phyloP scores from a whole-genome alignment of 2,888 invertebrate species.

The Drosophila kambysellisi region DNA sequence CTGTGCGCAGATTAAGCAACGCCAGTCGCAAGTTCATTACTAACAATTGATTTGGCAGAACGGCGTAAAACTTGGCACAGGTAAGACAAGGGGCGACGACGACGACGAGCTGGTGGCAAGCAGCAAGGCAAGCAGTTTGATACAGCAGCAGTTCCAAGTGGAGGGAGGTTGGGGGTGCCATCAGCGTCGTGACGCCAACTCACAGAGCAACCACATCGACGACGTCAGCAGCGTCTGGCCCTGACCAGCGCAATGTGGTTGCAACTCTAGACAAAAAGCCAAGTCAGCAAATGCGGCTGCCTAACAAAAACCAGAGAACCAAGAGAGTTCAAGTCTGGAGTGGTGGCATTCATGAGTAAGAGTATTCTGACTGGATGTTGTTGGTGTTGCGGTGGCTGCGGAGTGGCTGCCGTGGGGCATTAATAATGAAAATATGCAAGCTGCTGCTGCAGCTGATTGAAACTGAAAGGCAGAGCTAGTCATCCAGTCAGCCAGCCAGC shows the following conservation, averaged over 20 bases:
- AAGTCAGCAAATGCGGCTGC: constrained; percentile 76
- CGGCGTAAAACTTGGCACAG: constrained; percentile 77
- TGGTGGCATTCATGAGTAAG: neutral
- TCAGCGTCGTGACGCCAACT: constrained; percentile 44
- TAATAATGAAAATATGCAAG: constrained; percentile 80
- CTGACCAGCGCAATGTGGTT: constrained; percentile 81
- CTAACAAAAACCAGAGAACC: constrained; percentile 38
- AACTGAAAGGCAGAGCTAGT: constrained; percentile 64
- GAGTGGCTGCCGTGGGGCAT: constrained; percentile 69
- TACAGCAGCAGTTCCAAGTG: constrained; percentile 23
- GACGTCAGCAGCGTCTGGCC: constrained; percentile 56
- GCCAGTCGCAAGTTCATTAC: constrained; percentile 75
- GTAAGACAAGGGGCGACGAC: constrained; percentile 48
- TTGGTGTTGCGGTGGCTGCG: constrained; percentile 57
- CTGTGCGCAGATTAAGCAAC: constrained; percentile 41
- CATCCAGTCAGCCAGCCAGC: constrained; percentile 3
- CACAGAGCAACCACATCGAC: constrained; percentile 43
- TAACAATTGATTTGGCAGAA: constrained; percentile 81
- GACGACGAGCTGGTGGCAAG: constrained; percentile 7
- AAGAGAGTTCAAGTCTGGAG: neutral
- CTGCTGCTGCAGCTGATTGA: constrained; percentile 69
- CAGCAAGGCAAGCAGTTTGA: constrained; percentile 13
- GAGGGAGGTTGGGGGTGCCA: constrained; percentile 19
- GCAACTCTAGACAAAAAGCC: constrained; percentile 79
- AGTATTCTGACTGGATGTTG: constrained; percentile 34